Conservation (phyloP, 1,140 invertebrate species). For the Argopecten irradians region DNA sequence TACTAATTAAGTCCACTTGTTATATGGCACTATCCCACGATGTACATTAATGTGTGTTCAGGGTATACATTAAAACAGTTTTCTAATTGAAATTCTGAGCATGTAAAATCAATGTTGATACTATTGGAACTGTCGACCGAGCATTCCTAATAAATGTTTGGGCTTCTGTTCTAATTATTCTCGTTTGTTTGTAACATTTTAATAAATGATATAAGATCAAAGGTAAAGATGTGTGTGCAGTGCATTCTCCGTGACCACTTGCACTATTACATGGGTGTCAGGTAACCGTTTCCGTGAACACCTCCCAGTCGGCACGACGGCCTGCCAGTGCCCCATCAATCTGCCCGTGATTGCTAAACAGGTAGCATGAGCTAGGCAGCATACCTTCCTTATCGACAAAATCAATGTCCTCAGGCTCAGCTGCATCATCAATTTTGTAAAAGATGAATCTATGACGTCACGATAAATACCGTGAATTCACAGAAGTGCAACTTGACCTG, state of each 20-base stretch:
- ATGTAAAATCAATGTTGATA: neutral
- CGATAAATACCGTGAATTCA: constrained; percentile 21
- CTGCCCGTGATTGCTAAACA: constrained; percentile 20
- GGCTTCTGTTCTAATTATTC: neutral
- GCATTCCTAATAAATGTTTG: neutral
- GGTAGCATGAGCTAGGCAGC: neutral
- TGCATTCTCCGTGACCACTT: constrained; percentile 5
- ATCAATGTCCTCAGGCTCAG: constrained; percentile 6
- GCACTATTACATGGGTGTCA: neutral
- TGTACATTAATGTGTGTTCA: neutral
- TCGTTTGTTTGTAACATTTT: neutral
- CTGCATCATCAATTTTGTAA: constrained; percentile 22
- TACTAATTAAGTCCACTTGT: neutral
- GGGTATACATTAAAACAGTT: neutral
- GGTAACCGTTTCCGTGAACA: neutral
- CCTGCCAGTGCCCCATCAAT: neutral
- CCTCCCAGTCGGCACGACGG: neutral
- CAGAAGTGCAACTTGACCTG: constrained; percentile 20
- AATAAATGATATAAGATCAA: constrained; percentile 19
- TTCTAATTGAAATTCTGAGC: neutral
- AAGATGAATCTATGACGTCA: constrained; percentile 21
- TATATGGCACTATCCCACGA: neutral
- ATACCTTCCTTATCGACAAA: neutral
- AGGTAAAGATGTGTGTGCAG: neutral
- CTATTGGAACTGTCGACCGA: neutral